Evolutionary conservation across 2,797 vertebrate species (phyloP).

Genomic region (Leptodactylus fallax): DNA sequence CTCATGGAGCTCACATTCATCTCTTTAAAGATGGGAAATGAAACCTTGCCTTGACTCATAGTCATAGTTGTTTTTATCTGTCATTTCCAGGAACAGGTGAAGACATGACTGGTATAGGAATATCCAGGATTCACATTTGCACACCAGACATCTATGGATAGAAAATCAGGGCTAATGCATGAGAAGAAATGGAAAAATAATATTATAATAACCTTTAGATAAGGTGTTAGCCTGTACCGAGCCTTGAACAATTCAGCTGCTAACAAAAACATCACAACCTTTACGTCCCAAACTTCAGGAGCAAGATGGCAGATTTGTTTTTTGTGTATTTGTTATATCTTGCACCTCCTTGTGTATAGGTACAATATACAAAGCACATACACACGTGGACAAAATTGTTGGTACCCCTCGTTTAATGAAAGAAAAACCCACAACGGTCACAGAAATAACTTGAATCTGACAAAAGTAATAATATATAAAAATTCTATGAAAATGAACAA

Average conservation of each 20-base stretch:
- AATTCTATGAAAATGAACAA: no score
- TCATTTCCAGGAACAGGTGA: slow-evolving; percentile 2
- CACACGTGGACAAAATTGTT: no score
- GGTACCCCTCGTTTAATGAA: no score
- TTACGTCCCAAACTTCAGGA: not conserved
- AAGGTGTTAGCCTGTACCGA: not conserved
- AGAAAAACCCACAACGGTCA: no score
- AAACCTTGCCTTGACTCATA: not conserved
- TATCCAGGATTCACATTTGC: not conserved
- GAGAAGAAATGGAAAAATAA: not conserved
- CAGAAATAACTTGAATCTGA: no score
- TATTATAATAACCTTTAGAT: slow-evolving; percentile 6
- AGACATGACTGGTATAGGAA: slow-evolving; percentile 3
- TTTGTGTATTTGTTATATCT: not conserved
- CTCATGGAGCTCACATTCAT: not conserved
- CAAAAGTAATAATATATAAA: no score
- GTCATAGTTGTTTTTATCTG: not conserved
- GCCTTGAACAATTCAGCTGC: not conserved
- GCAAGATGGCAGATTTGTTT: not conserved
- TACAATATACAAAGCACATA: no score
- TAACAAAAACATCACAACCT: not conserved
- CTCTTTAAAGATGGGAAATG: not conserved
- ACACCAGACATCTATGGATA: no score
- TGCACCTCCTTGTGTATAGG: not conserved
- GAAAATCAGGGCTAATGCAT: not conserved